Base-by-base conservation (phyloP, 2,797 vertebrate genomes). In the Neosalanx taihuensis region DNA sequence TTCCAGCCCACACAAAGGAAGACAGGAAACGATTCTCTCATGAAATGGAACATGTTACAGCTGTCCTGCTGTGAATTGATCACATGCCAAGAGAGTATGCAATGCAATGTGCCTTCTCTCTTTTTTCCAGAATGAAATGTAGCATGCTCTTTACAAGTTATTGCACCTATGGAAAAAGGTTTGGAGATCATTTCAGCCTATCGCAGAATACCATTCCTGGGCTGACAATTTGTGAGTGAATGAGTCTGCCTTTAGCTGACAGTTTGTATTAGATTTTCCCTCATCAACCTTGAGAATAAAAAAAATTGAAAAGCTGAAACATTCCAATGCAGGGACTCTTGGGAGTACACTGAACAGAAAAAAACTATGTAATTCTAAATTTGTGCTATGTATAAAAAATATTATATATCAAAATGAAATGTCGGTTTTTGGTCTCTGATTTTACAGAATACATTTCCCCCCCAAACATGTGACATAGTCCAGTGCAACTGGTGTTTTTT, bases 21-120 rank as follows among this genome's bases (percentile, higher is more conserved):
- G 67, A 72, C 59, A 60, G 72, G 35, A 74, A 77, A 37, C 51
- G 70, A 66, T 58, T 35, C 30, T 35, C 9, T 58, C 79, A 81
- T 79, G 71, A 78, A 82, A 65, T 71, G 80, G 49, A 81, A 72
- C 57, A 60, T 75, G 76, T 73, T 84, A 73, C 15, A 76, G 67
- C 31, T 70, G 76, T 80, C 76, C 75, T 31, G 69, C 51, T 78
- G 51, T 37, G 17, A 72, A 74, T 78, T 66, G 64, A 76, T 85
- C 71, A 61, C 58, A 29, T 75, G 53, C 77, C 59, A 51, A 70
- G 61, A 10, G 30, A 56, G 33, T 13, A 46, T 46, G 41, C 7
- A 13, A 46, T 46, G 41, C 7, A 13, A 13, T 12, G 41, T 46
- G 41, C 9, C 9, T 46, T 46, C 10, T 46, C 41, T 1, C 35